These are phyloP conservation scores for Scomberomorus guttatus DNA, from an alignment of 2,797 vertebrate genomes.

Conservation along the genomic window DNA sequence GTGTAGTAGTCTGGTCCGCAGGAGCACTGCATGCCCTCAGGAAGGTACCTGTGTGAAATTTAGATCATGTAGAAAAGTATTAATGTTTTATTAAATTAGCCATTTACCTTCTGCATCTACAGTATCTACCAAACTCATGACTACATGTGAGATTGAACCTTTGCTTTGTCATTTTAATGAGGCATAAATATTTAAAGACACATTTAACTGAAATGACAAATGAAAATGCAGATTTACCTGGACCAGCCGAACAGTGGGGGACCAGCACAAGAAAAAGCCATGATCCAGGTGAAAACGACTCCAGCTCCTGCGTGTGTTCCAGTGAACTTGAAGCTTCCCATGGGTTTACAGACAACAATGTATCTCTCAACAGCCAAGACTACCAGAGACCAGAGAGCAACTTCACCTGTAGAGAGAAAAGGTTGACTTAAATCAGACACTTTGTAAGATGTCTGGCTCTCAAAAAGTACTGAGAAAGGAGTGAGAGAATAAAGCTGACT, in stretches of 20 bases:
- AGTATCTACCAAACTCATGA: too few relatives aligned
- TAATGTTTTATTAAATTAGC: too few relatives aligned
- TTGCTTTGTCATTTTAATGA: too few relatives aligned
- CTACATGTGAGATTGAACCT: too few relatives aligned
- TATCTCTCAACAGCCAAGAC: conserved; percentile 83
- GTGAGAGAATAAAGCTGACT: neutral
- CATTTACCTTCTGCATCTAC: neutral
- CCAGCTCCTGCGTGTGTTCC: conserved; percentile 78
- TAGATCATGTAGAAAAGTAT: too few relatives aligned
- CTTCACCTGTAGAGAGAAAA: conserved; percentile 61
- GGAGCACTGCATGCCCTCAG: conserved; percentile 88
- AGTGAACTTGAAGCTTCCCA: conserved; percentile 88
- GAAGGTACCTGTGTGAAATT: conserved; percentile 79
- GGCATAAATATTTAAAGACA: neutral
- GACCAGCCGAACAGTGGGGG: conserved; percentile 88
- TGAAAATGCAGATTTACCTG: conserved; percentile 73
- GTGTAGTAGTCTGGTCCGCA: conserved; percentile 89
- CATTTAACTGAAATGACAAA: neutral
- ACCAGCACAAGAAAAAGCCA: conserved; percentile 81
- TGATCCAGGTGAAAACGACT: conserved; percentile 86
- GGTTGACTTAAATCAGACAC: neutral
- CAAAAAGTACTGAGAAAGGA: too few relatives aligned
- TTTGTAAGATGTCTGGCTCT: neutral
- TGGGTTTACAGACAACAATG: conserved; percentile 88
- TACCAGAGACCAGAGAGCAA: conserved; percentile 41